Percentiles rank a stretch among this genome's conserved stretches.
These are phyloP conservation scores for Phocoena phocoena DNA, from an alignment of 2,113 vertebrate genomes.

Conservation along the genomic window DNA sequence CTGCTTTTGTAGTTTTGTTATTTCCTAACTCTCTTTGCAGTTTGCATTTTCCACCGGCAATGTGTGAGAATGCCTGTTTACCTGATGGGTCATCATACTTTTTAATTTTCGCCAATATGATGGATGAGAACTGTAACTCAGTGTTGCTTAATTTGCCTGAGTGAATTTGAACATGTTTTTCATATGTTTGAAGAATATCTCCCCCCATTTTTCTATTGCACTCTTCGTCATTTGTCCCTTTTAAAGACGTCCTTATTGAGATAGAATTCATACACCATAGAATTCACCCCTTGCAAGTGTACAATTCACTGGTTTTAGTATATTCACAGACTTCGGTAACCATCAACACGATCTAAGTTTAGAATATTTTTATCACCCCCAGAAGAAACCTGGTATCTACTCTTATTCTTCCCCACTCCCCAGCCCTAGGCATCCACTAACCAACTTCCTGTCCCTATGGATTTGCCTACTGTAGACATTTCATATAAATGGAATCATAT, in stretches of 20 bases:
- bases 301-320: neutral
- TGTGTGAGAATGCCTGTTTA: neutral
- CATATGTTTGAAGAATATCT: neutral
- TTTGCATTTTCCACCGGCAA: neutral
- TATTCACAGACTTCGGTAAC: neutral
- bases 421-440: neutral
- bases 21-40: neutral
- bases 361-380: neutral
- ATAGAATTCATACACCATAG: neutral
- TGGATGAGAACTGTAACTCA: neutral
- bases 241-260: neutral
- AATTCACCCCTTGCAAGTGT: neutral
- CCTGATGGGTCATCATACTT: neutral
- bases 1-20: neutral
- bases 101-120: neutral
- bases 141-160: neutral
- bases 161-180: neutral
- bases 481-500: neutral
- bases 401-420: no score
- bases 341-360: neutral
- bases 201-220: neutral
- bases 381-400: neutral
- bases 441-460: neutral
- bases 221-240: neutral
- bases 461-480: neutral